Conservation (phyloP, 2,888 invertebrate genomes). For the Alcis repandata region DNA sequence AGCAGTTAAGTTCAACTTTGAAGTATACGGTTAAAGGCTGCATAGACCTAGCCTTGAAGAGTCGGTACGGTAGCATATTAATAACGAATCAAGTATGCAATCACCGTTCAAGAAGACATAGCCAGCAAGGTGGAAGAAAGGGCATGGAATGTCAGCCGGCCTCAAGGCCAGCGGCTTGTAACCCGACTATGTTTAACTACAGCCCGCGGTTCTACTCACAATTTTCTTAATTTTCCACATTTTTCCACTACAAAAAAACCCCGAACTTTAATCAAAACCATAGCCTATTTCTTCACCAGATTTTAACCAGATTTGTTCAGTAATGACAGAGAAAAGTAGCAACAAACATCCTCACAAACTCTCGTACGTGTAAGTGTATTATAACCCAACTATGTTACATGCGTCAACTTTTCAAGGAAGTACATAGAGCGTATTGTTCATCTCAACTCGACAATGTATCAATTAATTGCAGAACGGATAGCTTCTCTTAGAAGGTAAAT, state of each 20-base stretch:
- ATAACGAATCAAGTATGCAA: constrained; percentile 81
- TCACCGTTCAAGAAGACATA: constrained; percentile 80
- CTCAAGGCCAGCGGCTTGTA: constrained; percentile 69
- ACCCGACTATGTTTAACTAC: constrained; percentile 37
- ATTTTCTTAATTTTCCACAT: background rate
- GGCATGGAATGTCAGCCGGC: constrained; percentile 79
- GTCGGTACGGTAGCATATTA: constrained; percentile 79
- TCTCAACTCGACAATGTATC: constrained; percentile 54
- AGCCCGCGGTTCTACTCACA: background rate
- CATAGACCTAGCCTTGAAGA: constrained; percentile 74
- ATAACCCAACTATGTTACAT: constrained; percentile 62
- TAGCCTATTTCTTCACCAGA: too few species aligned
- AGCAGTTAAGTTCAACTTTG: constrained; percentile 38
- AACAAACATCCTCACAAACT: constrained; percentile 4
- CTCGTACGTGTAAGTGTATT: constrained; percentile 22
- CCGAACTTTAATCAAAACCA: too few species aligned
- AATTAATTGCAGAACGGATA: constrained; percentile 62
- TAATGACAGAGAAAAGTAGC: background rate
- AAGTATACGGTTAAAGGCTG: constrained; percentile 48
- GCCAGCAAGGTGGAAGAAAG: constrained; percentile 84
- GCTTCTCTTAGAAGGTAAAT: constrained; percentile 71
- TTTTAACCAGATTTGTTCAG: background rate
- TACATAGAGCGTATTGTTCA: constrained; percentile 47
- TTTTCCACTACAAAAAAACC: background rate
- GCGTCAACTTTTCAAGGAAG: constrained; percentile 51